Base-by-base conservation (phyloP, 2,113 vertebrate genomes). In the Herpailurus yagouaroundi region DNA sequence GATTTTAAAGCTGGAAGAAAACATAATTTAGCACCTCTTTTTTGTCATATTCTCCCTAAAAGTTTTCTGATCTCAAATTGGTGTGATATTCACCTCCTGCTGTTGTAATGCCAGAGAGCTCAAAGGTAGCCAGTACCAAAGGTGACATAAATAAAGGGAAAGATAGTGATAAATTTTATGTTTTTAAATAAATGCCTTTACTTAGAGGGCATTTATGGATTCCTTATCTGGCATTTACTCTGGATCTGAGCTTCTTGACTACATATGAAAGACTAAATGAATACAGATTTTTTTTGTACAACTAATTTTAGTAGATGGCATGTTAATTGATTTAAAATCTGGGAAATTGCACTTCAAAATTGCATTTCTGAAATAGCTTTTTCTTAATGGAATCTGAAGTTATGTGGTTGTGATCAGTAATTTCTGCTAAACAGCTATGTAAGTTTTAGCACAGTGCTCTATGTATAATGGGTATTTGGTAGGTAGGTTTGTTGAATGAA, bases 131-230 rank as follows among this genome's bases (percentile, higher is more conserved):
- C 60, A 8, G 48, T 94, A 76, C 85, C 27, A 93, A 84, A 83
- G 66, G 14, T 82, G 52, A 80, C 33, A 68, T 86, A 90, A 97
- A 80, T 48, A 96, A 50, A 57, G 66, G 90, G 27, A 69, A 57
- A 76, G 86, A 50, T 71, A 94, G 12, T 90, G 63, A 66, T 84
- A 89, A 64, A 79, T 94, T 86, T 94, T 27, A 33, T 94, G 55
- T 96, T 95, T 96, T 97, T 68, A 96, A 97, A 73, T 79, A 98
- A 96, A 57, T 90, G 36, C 25, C 89, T 97, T 95, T 74, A 71
- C 48, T 94, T 95, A 60, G 13, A 91, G 89, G 21, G 3, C 52
- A 94, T 88, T 91, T 80, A 74, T 83, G 94, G 64, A 77, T 92
- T 93, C 66, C 94, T 80, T 80, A 96, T 36, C 41, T 57, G 19